Base-by-base conservation (phyloP, 2,888 invertebrate species). In the Dorcus parallelipipedus region DNA sequence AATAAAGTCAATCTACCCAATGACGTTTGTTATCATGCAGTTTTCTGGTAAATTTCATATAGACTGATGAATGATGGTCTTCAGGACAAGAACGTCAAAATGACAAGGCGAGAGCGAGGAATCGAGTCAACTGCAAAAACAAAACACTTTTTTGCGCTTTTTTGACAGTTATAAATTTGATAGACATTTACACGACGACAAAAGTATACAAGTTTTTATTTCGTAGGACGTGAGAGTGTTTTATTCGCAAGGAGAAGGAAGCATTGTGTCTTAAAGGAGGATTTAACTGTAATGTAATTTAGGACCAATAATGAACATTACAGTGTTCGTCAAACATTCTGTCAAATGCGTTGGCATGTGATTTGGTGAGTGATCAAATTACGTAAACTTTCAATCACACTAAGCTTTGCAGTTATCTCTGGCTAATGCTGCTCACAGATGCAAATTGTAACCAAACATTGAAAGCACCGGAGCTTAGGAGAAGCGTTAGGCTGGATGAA, bases 321-420 rank as follows among this genome's bases (percentile, higher is more conserved):
- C 45, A 48, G 38, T 52, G 9, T 48, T 56, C 52, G 23, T 48
- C 47, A 42, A 48, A 59, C 49, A 56, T 59, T 49, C 55, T 56
- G 59, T 59, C 59, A 59, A 59, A 59, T 59, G 59, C 59, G 54
- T 56, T 59, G 59, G 59, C 59, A 59, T 59, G 59, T 59, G 56
- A 59, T 42, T 55, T 59, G 55, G 59, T 59, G 49, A 56, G 59
- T 59, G 51, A 9, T 38, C 23, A 5, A 23, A 38, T 8, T 3
- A 3, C 6, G 3, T 41, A 4, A 41, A 41, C 10, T 10, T 6
- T 10, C 41, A 9, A 10, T 41, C 41, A 9, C 2, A 41, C 41
- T 41, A 7, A 42, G 41, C 2, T 14, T 42, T 42, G n/a, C 48
- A 59, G 59, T 49, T 56, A 52, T 61, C 52, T 59, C 47, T 59